Percentiles rank a stretch among this genome's conserved stretches.
phyloP scores from a whole-genome alignment of 2,113 vertebrate genomes.

The Nibea albiflora region DNA sequence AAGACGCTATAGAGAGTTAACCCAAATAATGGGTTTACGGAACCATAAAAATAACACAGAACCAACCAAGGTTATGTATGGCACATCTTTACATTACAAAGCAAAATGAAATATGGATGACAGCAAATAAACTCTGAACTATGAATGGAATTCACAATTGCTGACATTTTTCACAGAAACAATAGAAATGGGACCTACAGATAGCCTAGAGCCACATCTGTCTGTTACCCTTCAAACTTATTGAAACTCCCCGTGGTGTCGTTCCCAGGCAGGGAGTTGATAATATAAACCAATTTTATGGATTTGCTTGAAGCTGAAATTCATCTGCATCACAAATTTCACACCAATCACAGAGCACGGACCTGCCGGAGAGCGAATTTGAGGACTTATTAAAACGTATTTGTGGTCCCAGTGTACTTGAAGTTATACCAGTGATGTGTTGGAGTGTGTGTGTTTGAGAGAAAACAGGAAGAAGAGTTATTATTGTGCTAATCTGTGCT shows the following conservation, averaged over 20 bases:
- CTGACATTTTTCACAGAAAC: conserved; percentile 53
- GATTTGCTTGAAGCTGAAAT: conserved; percentile 10
- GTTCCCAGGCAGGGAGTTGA: conserved; percentile 8
- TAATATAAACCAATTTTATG: conserved; percentile 4
- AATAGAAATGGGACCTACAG: conserved; percentile 29
- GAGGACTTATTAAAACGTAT: conserved; percentile 15
- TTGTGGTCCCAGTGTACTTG: conserved; percentile 31
- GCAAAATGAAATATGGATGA: conserved; percentile 44
- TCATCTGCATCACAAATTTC: background rate
- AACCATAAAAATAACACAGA: conserved; percentile 56
- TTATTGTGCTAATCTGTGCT: conserved; percentile 19
- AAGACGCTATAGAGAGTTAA: conserved; percentile 43
- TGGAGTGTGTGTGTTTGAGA: conserved; percentile 5
- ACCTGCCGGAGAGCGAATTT: background rate
- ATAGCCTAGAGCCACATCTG: conserved; percentile 8
- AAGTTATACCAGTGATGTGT: conserved; percentile 26
- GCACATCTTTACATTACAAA: conserved; percentile 71
- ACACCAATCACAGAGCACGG: background rate
- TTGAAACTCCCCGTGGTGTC: background rate
- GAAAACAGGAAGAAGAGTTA: background rate
- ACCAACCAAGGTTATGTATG: conserved; percentile 60
- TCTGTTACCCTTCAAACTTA: conserved; percentile 2
- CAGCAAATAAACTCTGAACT: conserved; percentile 24
- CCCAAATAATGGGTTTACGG: conserved; percentile 44
- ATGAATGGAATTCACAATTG: conserved; percentile 24